Evolutionary conservation across 2,888 invertebrate species (phyloP).

Genomic region (Blastobasis lacticolella): DNA sequence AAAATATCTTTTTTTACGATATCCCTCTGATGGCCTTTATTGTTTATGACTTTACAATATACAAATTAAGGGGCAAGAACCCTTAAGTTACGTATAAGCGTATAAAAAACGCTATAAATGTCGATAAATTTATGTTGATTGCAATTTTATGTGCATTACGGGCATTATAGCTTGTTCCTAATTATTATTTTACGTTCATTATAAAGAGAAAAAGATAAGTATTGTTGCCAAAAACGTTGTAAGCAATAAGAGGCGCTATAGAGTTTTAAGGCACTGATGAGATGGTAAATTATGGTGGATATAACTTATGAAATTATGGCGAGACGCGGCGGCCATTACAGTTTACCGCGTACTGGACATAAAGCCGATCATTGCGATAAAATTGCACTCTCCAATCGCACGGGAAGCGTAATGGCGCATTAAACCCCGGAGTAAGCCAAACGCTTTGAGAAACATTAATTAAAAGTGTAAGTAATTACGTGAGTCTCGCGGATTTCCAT

Average conservation of each 20-base stretch:
- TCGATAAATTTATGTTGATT: slow-evolving; percentile 30
- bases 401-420: slow-evolving; percentile 2
- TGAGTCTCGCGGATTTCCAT: too few species aligned
- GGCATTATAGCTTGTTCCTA: slow-evolving; percentile 27
- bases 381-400: slow-evolving; percentile 10
- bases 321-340: slow-evolving; percentile 6
- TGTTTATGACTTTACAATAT: background rate
- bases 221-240: slow-evolving; percentile 18
- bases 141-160: slow-evolving; percentile 28
- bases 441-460: background rate
- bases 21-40: too few species aligned
- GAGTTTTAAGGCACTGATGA: slow-evolving; percentile 23
- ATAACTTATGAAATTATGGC: slow-evolving; percentile 15
- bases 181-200: slow-evolving; percentile 36
- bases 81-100: background rate
- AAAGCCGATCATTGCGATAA: slow-evolving; percentile 12
- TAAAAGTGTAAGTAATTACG: background rate
- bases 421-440: background rate
- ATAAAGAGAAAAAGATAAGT: slow-evolving; percentile 21
- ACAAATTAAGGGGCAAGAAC: background rate
- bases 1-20: too few species aligned
- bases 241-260: slow-evolving; percentile 17
- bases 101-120: slow-evolving; percentile 13
- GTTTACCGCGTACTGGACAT: slow-evolving; percentile 1
- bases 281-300: slow-evolving; percentile 21